Base-by-base conservation (phyloP, 1,140 invertebrate genomes). In the Macrocentrus cingulum region DNA sequence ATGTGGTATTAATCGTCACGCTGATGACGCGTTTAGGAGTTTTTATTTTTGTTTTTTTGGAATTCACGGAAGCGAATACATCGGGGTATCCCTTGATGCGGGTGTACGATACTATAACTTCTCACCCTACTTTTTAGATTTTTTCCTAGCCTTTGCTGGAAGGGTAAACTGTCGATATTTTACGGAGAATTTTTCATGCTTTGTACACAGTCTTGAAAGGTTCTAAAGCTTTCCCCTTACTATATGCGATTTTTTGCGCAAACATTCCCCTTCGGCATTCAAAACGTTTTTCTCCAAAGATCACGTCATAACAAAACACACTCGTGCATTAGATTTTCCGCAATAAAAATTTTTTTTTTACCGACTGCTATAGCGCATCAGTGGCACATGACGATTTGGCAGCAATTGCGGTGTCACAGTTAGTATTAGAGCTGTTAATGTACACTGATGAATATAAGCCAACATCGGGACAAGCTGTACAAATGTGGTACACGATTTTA, bases 161-260 rank as follows among this genome's bases (percentile, higher is more conserved):
- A 45, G 42, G 22, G 49, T 19, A 36, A 60, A 37, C 59, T 60
- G 59, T 60, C 59, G 59, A 60, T 60, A 60, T 60, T 55, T 55
- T 54, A 55, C 59, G 36, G 51, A 51, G 59, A 49, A 60, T 60
- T 60, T 60, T 60, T 60, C 59, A 60, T 60, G 59, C 59, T 60
- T 60, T 60, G 59, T 60, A 55, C 46, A 55, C 32, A 51, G 36
- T 49, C 59, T 55, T 55, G 55, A 57, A 57, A 57, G 55, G 34
- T 48, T 59, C 41, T 59, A 41, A 51, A 42, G 20, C 48, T 50
- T 54, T 34, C 52, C n/a, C 11, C 11, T 39, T 42, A 13, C 51
- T 32, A 19, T 32, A 23, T 19, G 6, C 56, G 58, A 60, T 65
- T 60, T 60, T 68, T 62, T 63, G 57, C 55, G 53, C 60, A 51